Base-by-base conservation (phyloP, 2,888 invertebrate species). In the Miltochrista miniata region DNA sequence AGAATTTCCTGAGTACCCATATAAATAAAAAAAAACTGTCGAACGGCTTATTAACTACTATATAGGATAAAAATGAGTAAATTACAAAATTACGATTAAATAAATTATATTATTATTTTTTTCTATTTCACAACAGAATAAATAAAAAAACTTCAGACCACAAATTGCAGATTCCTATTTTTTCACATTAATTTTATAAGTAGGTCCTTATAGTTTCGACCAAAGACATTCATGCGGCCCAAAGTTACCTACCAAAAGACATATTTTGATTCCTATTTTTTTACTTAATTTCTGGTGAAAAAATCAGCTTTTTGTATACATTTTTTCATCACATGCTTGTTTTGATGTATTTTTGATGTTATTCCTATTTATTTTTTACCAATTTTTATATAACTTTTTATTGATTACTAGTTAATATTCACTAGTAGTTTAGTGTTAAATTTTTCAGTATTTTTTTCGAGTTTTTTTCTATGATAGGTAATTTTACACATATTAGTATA, bases 321-420 rank as follows among this genome's bases (percentile, higher is more conserved):
- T 48, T 58, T 67, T 68, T 75, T 62, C 54, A 72, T 76, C 73
- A 75, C 76, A 78, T 66, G 78, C 77, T 83, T 81, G 76, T 86
- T 86, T 86, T 74, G 81, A 85, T 81, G 79, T 87, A 82, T 83
- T 88, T 86, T 87, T 82, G 68, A 83, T 76, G 73, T 85, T 82
- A 84, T 83, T 85, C 80, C 81, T 87, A 87, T 84, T 85, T 83
- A 81, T 85, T 85, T 88, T 85, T 79, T 87, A 85, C 81, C 74
- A 56, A 57, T 60, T 72, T 87, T 88, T 87, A 79, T 87, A 85
- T 82, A 76, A 80, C 76, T 75, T 83, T 87, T 80, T 76, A 79
- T 74, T 68, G 65, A 73, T 51, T 74, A 77, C 73, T 74, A 77
- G 69, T 70, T 66, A 71, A 68, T 74, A 72, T 67, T 65, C 62